Base-by-base conservation (phyloP, 2,888 invertebrate genomes). In the Philonicus albiceps region DNA sequence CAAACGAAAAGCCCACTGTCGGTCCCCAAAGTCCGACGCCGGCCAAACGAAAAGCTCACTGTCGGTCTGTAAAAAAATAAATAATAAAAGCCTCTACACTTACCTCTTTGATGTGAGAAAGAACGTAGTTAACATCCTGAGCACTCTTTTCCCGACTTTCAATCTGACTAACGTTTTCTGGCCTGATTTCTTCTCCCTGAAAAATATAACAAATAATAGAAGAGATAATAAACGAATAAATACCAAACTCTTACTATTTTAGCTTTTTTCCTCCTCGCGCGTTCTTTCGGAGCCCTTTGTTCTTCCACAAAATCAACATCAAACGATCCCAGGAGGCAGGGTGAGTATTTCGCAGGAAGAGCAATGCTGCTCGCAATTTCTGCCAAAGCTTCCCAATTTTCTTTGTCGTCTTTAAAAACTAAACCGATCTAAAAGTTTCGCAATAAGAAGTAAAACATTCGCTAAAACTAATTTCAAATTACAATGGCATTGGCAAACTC, bases 71-170 rank as follows among this genome's bases (percentile, higher is more conserved):
- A n/a, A n/a, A n/a, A n/a, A n/a, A n/a, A n/a, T 49, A 49, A 43
- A 4, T 16, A 34, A 55, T 34, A 53, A 76, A 40, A 49, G 4
- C 19, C 5, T 64, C 16, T 2, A 13, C n/a, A 88, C 91, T 91
- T 72, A 92, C 89, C 8, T 89, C 89, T 85, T 93, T 91, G 6
- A 94, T 91, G 87, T 92, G 91, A 87, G 90, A 91, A 13, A 94
- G 90, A 83, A 93, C 92, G 86, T 92, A 91, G n/a, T 93, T 93
- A 3, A 93, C 93, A 87, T 93, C 92, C 83, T 94, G 93, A n/a
- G 93, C 92, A 11, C 93, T 93, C 86, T 93, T 93, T 88, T 94
- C 94, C 73, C 93, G 93, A 86, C 93, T 93, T 19, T 93, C 92
- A 8, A 93, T 86, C 84, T 91, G 90, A 2, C 91, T 90, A 11